Evolutionary conservation across 23 tunicate species (phyloP).

Genomic region (Botrylloides violaceus): DNA sequence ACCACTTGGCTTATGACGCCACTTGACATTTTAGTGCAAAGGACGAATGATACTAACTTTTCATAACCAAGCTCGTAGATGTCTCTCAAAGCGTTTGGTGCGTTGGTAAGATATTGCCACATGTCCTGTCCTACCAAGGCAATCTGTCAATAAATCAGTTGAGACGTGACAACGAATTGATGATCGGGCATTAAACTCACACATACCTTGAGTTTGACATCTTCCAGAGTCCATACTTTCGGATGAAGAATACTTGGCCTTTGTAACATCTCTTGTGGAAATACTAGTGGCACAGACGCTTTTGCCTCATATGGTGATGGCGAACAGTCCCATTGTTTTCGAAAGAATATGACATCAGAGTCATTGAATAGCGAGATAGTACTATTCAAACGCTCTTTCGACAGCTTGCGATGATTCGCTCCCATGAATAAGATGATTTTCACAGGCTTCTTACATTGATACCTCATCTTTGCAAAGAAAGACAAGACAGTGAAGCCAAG

Average conservation of each 20-base stretch:
- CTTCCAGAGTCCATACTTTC: slow-evolving; percentile 44
- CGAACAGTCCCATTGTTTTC: slow-evolving; percentile 30
- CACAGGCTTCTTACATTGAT: slow-evolving; percentile 46
- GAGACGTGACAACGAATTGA: background rate
- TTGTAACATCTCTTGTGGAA: slow-evolving; percentile 34
- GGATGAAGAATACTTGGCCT: slow-evolving; percentile 38
- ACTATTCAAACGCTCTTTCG: slow-evolving; percentile 20
- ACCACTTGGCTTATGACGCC: no score
- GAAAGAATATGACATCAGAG: slow-evolving; percentile 34
- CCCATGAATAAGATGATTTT: slow-evolving; percentile 36
- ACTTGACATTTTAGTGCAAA: background rate
- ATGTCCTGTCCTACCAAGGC: slow-evolving; percentile 11
- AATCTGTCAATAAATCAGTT: background rate
- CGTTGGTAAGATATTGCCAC: slow-evolving; percentile 9
- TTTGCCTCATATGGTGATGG: slow-evolving; percentile 5
- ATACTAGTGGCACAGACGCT: slow-evolving; percentile 1
- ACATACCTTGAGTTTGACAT: slow-evolving; percentile 49
- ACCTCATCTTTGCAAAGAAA: no score
- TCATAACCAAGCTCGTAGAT: slow-evolving; percentile 11
- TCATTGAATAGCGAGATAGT: slow-evolving; percentile 29
- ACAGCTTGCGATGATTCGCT: slow-evolving; percentile 42
- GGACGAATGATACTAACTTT: background rate
- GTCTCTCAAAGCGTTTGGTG: background rate
- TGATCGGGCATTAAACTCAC: background rate
- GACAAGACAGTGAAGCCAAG: no score